Percentiles rank a stretch among this genome's conserved stretches.
phyloP scores from a whole-genome alignment of 2,888 invertebrate genomes.

The Clivina fossor region DNA sequence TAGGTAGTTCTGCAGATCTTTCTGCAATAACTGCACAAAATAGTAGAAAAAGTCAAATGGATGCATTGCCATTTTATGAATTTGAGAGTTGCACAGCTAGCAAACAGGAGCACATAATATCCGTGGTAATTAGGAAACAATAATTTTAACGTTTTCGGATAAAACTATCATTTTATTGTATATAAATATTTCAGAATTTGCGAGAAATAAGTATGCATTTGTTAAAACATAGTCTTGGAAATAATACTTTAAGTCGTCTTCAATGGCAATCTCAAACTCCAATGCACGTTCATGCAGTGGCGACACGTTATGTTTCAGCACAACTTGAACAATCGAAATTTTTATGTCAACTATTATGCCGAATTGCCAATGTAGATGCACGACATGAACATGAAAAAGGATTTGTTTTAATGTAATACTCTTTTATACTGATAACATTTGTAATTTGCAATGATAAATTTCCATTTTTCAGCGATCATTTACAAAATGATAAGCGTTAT shows the following conservation, averaged over 20 bases:
- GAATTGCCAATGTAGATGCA: slow-evolving; percentile 68
- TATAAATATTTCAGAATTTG: slow-evolving; percentile 62
- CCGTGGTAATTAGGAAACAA: slow-evolving; percentile 63
- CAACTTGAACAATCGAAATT: slow-evolving; percentile 79
- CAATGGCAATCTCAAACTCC: slow-evolving; percentile 61
- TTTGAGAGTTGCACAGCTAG: slow-evolving; percentile 84
- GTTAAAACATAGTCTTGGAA: slow-evolving; percentile 64
- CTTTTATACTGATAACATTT: slow-evolving; percentile 28
- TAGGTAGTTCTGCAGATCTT: slow-evolving; percentile 53
- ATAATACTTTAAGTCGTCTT: slow-evolving; percentile 54
- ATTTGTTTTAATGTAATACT: slow-evolving; percentile 72
- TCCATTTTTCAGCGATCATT: slow-evolving; percentile 65
- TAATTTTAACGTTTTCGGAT: neutral
- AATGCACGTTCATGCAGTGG: slow-evolving; percentile 76
- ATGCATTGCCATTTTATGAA: slow-evolving; percentile 77
- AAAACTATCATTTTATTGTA: neutral
- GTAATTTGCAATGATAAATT: slow-evolving; percentile 19
- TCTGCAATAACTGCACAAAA: slow-evolving; percentile 55
- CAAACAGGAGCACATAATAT: slow-evolving; percentile 84
- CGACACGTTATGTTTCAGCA: slow-evolving; percentile 78
- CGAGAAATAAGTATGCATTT: slow-evolving; percentile 84
- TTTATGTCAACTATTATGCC: slow-evolving; percentile 73
- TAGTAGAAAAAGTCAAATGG: slow-evolving; percentile 53
- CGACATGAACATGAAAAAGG: slow-evolving; percentile 72
- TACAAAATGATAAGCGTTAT: slow-evolving; percentile 68